Percentiles rank a stretch among this genome's conserved stretches.
Evolutionary conservation across 2,888 invertebrate genomes (phyloP).

Genomic region (Dicyrtoma fusca): DNA sequence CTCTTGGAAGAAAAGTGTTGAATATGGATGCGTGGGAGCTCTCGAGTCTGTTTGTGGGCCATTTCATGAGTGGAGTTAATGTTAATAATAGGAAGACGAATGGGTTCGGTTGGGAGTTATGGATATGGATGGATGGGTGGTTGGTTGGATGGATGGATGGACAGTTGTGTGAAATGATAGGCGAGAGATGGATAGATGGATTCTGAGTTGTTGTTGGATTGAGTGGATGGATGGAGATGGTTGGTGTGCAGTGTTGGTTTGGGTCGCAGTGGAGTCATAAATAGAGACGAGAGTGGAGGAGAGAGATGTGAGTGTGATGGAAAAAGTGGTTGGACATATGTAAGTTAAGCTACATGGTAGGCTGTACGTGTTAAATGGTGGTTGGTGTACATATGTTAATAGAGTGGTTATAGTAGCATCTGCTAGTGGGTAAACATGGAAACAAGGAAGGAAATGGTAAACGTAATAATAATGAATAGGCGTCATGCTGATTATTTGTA

Average conservation of each 20-base stretch:
- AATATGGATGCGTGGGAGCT: constrained; percentile 35
- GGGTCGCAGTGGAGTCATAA: no score
- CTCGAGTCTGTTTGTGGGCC: constrained; percentile 6
- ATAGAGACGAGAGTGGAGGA: not conserved
- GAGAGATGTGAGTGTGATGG: not conserved
- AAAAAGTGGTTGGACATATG: not conserved
- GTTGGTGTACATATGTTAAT: constrained; percentile 52
- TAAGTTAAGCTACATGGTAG: constrained; percentile 35
- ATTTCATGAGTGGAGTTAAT: constrained; percentile 14
- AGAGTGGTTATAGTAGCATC: constrained; percentile 52
- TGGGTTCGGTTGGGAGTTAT: not conserved
- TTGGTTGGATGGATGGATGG: not conserved
- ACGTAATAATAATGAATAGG: constrained; percentile 56
- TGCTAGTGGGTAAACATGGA: constrained; percentile 44
- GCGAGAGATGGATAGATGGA: no score
- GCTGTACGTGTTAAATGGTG: constrained; percentile 40
- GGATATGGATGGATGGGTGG: constrained; percentile 10
- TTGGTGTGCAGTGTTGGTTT: no score
- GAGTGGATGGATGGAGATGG: no score
- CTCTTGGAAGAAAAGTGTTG: constrained; percentile 24
- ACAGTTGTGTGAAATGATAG: no score
- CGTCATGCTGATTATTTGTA: constrained; percentile 57
- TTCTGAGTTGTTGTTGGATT: no score
- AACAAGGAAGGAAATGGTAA: constrained; percentile 51
- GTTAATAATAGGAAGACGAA: constrained; percentile 34